Percentiles rank a stretch among this genome's conserved stretches.
Conservation (phyloP, 2,888 invertebrate genomes). For the Magallana nippona region DNA sequence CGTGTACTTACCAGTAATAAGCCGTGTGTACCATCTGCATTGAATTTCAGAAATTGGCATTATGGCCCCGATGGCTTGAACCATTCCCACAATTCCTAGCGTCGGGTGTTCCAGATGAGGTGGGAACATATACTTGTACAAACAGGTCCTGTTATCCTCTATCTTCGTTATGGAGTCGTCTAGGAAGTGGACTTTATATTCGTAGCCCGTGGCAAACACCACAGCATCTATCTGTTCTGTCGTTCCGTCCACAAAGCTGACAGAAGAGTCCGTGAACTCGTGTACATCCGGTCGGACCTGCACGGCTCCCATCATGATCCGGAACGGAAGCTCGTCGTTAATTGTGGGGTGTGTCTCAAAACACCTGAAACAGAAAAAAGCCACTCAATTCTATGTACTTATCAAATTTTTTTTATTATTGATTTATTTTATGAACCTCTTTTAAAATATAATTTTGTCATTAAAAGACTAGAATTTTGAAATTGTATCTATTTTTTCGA, state of each 20-base stretch:
- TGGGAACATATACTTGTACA: conserved; percentile 81
- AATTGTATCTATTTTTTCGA: no score
- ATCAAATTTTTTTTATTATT: background rate
- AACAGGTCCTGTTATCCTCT: conserved; percentile 74
- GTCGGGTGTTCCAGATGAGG: conserved; percentile 73
- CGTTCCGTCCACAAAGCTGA: conserved; percentile 75
- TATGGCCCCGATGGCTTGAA: conserved; percentile 81
- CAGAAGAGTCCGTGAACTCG: conserved; percentile 68
- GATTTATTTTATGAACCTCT: background rate
- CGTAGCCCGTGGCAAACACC: conserved; percentile 80
- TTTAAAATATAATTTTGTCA: no score
- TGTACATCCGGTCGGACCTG: conserved; percentile 74
- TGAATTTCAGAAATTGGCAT: conserved; percentile 81
- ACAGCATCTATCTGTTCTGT: conserved; percentile 75
- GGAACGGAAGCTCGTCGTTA: conserved; percentile 81
- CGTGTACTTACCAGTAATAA: conserved; percentile 68
- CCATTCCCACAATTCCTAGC: conserved; percentile 78
- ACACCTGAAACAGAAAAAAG: conserved; percentile 59
- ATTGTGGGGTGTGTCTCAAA: conserved; percentile 78
- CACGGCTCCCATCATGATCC: conserved; percentile 79
- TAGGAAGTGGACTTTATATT: conserved; percentile 78
- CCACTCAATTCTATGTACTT: background rate
- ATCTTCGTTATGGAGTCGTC: conserved; percentile 65
- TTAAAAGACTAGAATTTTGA: no score
- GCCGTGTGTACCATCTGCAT: conserved; percentile 71